phyloP scores from a whole-genome alignment of 2,888 invertebrate species.

The Parnassius apollo region DNA sequence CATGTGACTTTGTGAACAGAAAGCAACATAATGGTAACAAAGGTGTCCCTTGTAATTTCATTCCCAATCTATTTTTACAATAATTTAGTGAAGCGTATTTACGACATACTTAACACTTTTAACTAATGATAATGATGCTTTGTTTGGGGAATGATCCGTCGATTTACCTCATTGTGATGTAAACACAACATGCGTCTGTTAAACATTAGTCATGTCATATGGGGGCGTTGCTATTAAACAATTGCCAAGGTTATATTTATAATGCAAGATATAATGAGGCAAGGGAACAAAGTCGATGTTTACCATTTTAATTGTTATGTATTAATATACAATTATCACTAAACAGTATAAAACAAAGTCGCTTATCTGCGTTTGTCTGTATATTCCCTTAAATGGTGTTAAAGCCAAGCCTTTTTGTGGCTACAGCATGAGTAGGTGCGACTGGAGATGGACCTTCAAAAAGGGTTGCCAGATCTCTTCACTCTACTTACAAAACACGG shows the following conservation, averaged over 20 bases:
- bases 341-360: no score
- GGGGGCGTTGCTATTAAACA: slow-evolving; percentile 7
- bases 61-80: background rate
- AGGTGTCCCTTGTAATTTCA: no score
- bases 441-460: no score
- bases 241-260: slow-evolving; percentile 13
- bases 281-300: background rate
- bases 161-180: slow-evolving; percentile 24
- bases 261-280: background rate
- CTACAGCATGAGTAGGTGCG: no score
- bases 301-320: background rate
- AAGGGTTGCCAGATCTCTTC: no score
- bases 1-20: no score
- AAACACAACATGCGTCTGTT: slow-evolving; percentile 11
- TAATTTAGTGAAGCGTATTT: background rate
- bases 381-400: no score
- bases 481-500: no score
- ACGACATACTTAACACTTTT: slow-evolving; percentile 9
- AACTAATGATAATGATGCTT: slow-evolving; percentile 17
- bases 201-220: slow-evolving; percentile 11
- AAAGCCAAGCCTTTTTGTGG: no score
- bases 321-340: no score
- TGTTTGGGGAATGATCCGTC: slow-evolving; percentile 25
- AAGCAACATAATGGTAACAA: no score
- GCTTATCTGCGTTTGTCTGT: no score